Evolutionary conservation across 1,140 invertebrate genomes (phyloP), one percentile per base, ranked within the genome.

Genomic region (Druon quercuslanigerum): DNA sequence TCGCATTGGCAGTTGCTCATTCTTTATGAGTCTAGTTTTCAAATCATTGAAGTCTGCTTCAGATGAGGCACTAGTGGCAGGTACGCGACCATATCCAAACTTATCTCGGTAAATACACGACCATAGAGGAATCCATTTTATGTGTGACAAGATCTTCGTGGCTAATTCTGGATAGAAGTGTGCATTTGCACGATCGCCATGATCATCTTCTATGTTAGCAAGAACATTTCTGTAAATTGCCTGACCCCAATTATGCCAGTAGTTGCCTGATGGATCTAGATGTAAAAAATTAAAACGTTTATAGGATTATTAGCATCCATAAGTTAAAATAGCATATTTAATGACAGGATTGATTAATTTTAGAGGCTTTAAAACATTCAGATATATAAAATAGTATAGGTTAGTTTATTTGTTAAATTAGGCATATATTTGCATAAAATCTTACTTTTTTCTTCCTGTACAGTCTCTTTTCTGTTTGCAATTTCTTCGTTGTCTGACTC

Each of bases 41-140:
- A 75, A 52, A 40, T 75, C 51, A 25, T 75, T 66, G 51, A 75
- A 75, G 16, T 75, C 73, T 19, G 46, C 19, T 70, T 66, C 73
- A 0, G 66, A 56, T 51, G 73, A 50, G 13, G 56, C 33, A 75
- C 73, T 75, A 0, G 56, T 52, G 7, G 56, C 73, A 20, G 73
- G 73, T 13, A 51, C 50, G 14, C 50, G 50, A 51, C 50, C 4
- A 2, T 13, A 13, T 1, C 1, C 50, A 51, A 51, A 51, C 14
- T 51, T 51, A 16, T 51, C 50, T 4, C 50, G 2, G 14, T 4
- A 16, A 51, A 16, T 51, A 51, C 11, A 51, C 11, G 50, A 51
- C 50, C 50, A 51, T 13, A 51, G 50, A 1, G 50, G 50, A 13
- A 51, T 51, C 50, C 50, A 2, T 51, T 51, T 51, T 2, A 51